These are phyloP conservation scores for Pseudeuparius sepicola DNA, from an alignment of 2,888 invertebrate genomes.

Conservation along the genomic window DNA sequence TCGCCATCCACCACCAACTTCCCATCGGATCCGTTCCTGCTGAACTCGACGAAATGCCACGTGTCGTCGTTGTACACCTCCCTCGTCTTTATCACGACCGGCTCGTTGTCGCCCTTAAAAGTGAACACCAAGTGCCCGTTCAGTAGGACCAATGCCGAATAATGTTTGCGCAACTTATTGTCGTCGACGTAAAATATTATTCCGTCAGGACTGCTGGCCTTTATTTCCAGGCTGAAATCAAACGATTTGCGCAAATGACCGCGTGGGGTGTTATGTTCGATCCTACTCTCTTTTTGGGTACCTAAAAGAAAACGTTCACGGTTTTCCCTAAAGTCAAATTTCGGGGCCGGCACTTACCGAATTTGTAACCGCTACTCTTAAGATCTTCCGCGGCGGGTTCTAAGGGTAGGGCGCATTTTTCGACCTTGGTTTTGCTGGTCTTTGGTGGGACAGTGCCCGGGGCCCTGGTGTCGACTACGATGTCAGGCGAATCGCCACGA, in stretches of 20 bases:
- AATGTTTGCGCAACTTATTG: constrained; percentile 42
- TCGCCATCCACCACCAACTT: constrained; percentile 58
- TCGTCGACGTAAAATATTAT: constrained; percentile 74
- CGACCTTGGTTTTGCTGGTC: constrained; percentile 26
- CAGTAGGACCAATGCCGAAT: constrained; percentile 64
- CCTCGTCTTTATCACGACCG: constrained; percentile 43
- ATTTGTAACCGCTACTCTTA: too few relatives aligned
- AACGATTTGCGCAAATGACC: constrained; percentile 54
- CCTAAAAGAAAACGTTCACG: too few relatives aligned
- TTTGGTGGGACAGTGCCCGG: constrained; percentile 30
- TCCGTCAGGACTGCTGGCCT: constrained; percentile 65
- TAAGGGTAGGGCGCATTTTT: constrained; percentile 44
- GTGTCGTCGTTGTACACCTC: constrained; percentile 57
- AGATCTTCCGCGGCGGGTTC: constrained; percentile 41
- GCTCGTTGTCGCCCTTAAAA: constrained; percentile 58
- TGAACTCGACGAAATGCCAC: constrained; percentile 71
- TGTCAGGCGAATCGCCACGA: too few relatives aligned
- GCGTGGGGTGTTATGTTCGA: constrained; percentile 53
- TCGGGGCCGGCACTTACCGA: too few relatives aligned
- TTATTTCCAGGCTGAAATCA: constrained; percentile 70
- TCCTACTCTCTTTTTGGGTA: constrained; percentile 56
- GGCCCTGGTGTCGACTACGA: constrained; percentile 30
- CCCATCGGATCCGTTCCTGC: constrained; percentile 52
- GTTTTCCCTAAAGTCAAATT: too few relatives aligned
- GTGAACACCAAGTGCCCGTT: constrained; percentile 63